phyloP scores from a whole-genome alignment of 2,888 invertebrate species.

The Melinaea marsaeus region DNA sequence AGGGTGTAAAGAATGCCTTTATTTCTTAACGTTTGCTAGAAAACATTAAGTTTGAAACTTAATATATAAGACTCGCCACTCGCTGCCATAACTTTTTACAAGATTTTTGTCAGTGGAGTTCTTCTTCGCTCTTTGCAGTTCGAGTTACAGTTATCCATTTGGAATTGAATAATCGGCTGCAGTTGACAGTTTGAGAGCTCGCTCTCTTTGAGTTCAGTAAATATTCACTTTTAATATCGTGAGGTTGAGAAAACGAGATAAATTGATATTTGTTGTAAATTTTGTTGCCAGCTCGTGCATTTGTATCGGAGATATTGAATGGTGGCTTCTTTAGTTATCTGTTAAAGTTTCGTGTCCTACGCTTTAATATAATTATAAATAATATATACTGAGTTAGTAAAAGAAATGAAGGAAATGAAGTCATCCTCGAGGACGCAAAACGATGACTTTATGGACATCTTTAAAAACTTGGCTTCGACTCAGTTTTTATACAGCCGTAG shows the following conservation, averaged over 20 bases:
- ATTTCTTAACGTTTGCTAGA: no score
- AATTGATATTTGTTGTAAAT: no score
- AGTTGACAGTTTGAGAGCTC: conserved; percentile 14
- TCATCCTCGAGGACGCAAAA: background rate
- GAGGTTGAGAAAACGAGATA: no score
- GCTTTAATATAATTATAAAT: background rate
- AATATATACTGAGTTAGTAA: background rate
- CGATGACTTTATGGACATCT: background rate
- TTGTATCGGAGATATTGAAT: no score
- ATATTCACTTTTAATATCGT: no score
- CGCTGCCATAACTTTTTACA: no score
- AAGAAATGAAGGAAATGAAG: background rate
- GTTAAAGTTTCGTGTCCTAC: background rate
- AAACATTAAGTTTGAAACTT: no score
- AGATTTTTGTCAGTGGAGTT: background rate
- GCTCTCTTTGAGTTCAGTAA: background rate
- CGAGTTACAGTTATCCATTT: conserved; percentile 13
- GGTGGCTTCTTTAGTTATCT: no score
- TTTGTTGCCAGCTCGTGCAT: no score
- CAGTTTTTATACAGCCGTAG: background rate
- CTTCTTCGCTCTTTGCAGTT: conserved; percentile 2
- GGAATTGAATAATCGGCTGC: conserved; percentile 17
- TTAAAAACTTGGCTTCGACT: background rate
- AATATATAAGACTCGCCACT: no score
- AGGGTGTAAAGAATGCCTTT: no score